Percentiles rank a stretch among this genome's conserved stretches.
These are phyloP conservation scores for Tyto alba DNA, from an alignment of 2,113 vertebrate genomes.

Conservation along the genomic window DNA sequence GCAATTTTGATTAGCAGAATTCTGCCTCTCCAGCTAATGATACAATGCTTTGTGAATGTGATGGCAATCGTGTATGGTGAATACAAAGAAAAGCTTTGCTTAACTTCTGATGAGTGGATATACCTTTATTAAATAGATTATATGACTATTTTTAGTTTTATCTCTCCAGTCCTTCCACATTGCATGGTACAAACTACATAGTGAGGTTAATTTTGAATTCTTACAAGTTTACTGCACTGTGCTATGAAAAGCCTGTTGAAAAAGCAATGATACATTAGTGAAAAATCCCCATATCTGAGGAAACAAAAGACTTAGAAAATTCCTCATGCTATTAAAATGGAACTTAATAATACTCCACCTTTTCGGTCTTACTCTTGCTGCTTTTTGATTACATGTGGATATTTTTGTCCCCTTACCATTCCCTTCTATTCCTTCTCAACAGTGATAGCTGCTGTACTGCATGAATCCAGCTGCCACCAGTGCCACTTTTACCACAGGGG, in stretches of 20 bases:
- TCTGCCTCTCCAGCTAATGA: background rate
- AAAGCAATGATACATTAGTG: background rate
- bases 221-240: background rate
- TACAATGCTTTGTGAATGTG: background rate
- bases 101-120: background rate
- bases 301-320: background rate
- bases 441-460: background rate
- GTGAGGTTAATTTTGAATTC: background rate
- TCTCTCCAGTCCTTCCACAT: background rate
- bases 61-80: background rate
- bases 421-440: background rate
- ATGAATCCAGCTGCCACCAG: background rate
- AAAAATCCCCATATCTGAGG: background rate
- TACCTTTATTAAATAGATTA: background rate
- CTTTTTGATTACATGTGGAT: background rate
- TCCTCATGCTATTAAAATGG: background rate
- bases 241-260: background rate
- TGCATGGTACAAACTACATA: background rate
- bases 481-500: background rate
- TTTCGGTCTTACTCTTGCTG: background rate
- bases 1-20: slow-evolving; percentile 12
- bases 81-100: background rate
- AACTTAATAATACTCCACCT: background rate
- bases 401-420: background rate
- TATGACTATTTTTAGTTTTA: background rate